Percentiles rank a stretch among this genome's conserved stretches.
Conservation (phyloP, 37 sponge, comb jelly and placozoan species). For the Aphrocallistes beatrix region DNA sequence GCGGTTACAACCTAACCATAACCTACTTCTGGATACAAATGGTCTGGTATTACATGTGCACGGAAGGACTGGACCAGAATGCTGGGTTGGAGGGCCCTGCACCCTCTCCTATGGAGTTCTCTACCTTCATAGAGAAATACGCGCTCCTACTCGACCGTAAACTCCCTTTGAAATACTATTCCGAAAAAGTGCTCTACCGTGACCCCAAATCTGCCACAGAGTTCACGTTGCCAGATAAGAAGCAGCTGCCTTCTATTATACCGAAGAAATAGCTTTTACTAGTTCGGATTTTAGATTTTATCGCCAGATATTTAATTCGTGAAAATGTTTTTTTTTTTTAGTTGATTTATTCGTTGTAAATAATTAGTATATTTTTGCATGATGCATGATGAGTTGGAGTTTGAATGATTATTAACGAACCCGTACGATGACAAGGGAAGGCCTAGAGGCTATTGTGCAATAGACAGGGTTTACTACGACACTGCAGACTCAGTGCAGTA, state of each 20-base stretch:
- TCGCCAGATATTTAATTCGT: no score
- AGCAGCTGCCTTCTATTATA: background rate
- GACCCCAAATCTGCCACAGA: background rate
- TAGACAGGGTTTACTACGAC: no score
- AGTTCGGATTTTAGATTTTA: no score
- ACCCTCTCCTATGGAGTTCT: background rate
- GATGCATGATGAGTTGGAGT: no score
- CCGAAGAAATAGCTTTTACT: background rate
- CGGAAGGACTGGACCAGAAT: background rate
- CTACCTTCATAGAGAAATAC: background rate
- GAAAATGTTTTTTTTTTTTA: no score
- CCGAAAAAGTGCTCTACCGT: background rate
- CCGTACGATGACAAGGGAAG: no score
- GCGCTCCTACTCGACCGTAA: background rate
- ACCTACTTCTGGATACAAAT: conserved; percentile 25
- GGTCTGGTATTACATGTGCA: conserved; percentile 18
- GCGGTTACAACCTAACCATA: conserved; percentile 3
- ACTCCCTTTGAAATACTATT: conserved; percentile 10
- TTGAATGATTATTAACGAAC: no score
- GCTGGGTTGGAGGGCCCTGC: background rate
- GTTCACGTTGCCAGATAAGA: background rate
- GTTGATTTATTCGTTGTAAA: no score
- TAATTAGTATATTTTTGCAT: no score
- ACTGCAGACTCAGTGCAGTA: no score
- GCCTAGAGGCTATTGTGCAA: no score